Conservation (phyloP, 2,888 invertebrate species). For the Cheiracanthium punctorium region DNA sequence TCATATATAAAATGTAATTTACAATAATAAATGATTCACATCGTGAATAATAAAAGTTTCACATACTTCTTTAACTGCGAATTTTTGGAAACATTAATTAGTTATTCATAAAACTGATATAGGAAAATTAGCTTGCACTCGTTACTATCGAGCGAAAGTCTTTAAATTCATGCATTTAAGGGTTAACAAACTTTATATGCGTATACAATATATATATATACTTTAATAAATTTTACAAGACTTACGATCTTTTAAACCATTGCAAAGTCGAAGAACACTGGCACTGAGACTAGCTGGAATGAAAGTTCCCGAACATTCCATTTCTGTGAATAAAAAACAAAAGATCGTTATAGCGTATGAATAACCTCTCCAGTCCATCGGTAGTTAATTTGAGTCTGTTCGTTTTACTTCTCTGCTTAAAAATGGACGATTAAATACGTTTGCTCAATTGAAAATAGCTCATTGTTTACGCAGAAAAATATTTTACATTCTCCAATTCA, state of each 20-base stretch:
- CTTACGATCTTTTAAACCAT: background rate
- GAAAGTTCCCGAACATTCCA: background rate
- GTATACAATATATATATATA: too few relatives aligned
- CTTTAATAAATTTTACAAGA: too few relatives aligned
- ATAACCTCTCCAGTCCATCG: background rate
- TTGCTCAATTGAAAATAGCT: background rate
- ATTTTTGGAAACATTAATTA: too few relatives aligned
- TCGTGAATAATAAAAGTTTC: too few relatives aligned
- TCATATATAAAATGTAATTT: too few relatives aligned
- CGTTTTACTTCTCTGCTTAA: background rate
- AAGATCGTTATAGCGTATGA: background rate
- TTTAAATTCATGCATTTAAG: too few relatives aligned
- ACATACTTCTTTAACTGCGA: too few relatives aligned
- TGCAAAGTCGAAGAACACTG: background rate
- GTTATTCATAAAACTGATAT: too few relatives aligned
- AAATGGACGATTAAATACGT: background rate
- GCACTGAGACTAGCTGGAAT: background rate
- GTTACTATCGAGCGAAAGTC: too few relatives aligned
- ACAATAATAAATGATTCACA: too few relatives aligned
- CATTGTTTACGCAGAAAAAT: background rate
- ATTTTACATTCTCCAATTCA: background rate
- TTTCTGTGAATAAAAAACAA: background rate
- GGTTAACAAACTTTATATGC: too few relatives aligned
- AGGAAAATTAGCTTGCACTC: too few relatives aligned
- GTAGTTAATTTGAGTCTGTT: background rate